Percentiles rank a stretch among this genome's conserved stretches.
Conservation (phyloP, 2,797 vertebrate genomes). For the Fistularia commersonii region DNA sequence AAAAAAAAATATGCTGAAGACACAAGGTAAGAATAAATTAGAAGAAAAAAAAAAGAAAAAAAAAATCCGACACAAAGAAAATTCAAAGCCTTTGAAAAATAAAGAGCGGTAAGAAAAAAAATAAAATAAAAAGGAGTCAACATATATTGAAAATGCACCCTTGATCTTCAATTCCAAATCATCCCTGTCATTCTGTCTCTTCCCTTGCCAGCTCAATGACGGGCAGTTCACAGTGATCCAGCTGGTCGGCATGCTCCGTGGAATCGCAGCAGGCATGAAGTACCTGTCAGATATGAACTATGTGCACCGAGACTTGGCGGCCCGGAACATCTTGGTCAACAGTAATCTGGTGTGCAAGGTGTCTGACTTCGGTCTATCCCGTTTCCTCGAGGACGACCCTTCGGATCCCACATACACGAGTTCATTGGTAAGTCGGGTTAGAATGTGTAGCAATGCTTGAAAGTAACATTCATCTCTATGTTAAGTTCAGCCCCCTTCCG, state of each 20-base stretch:
- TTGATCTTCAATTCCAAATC: slow-evolving; percentile 4
- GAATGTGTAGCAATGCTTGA: slow-evolving; percentile 26
- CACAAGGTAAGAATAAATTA: slow-evolving; percentile 1
- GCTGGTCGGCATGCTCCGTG: slow-evolving; percentile 94
- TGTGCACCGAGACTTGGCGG: slow-evolving; percentile 94
- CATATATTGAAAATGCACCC: too few relatives aligned
- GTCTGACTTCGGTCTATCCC: slow-evolving; percentile 95
- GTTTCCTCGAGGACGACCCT: slow-evolving; percentile 93
- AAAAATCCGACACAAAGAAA: not conserved
- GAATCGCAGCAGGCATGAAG: slow-evolving; percentile 96
- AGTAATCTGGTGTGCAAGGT: slow-evolving; percentile 99
- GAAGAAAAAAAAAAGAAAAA: not conserved
- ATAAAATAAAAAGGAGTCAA: too few relatives aligned
- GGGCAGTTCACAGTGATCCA: slow-evolving; percentile 99
- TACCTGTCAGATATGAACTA: slow-evolving; percentile 99
- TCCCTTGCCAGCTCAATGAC: slow-evolving; percentile 84
- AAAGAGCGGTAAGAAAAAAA: slow-evolving; percentile 7
- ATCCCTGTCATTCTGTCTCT: slow-evolving; percentile 29
- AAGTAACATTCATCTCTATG: slow-evolving; percentile 17
- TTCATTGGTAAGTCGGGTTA: slow-evolving; percentile 84
- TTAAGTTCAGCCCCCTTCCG: too few relatives aligned
- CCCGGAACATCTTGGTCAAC: slow-evolving; percentile 97
- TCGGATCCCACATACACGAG: slow-evolving; percentile 96
- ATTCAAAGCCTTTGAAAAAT: too few relatives aligned
- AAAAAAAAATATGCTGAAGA: slow-evolving; percentile 2